A percentile compares a stretch with the other conserved stretches of the same genome.
phyloP scores from a whole-genome alignment of 2,797 vertebrate genomes.

The Eulemur coronatus region DNA sequence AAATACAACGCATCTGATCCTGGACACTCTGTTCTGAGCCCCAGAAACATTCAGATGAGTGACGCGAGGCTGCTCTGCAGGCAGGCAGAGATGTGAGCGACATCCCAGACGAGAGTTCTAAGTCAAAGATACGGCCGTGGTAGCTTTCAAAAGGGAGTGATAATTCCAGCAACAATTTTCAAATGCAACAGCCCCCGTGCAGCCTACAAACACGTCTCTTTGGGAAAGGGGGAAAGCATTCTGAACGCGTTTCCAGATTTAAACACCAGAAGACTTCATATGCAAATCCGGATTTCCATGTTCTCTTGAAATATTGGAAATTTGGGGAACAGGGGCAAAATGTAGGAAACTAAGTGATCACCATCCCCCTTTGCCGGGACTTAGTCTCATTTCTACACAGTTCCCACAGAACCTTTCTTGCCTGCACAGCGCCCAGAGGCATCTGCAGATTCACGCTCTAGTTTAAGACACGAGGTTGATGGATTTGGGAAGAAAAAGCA shows the following conservation, averaged over 20 bases:
- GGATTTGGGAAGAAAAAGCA: too few relatives aligned
- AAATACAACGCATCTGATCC: rapidly evolving
- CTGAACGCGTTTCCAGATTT: not conserved
- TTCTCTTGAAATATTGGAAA: not conserved
- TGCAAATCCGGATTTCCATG: not conserved
- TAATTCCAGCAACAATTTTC: not conserved
- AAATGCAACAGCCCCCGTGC: not conserved
- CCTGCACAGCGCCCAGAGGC: not conserved
- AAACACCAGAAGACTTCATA: not conserved
- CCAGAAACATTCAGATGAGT: not conserved
- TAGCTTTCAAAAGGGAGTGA: not conserved
- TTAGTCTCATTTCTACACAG: not conserved
- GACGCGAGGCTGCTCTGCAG: too few relatives aligned
- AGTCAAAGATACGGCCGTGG: not conserved
- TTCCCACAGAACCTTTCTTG: too few relatives aligned
- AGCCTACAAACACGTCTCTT: not conserved
- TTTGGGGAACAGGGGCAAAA: not conserved
- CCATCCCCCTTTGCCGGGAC: not conserved
- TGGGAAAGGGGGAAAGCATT: not conserved
- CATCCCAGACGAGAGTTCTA: not conserved
- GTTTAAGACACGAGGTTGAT: not conserved
- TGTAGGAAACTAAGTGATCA: too few relatives aligned
- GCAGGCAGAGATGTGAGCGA: too few relatives aligned
- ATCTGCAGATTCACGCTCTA: not conserved
- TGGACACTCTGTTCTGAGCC: not conserved